These are phyloP conservation scores for Naso thynnoides DNA, from an alignment of 2,797 vertebrate species.

Conservation along the genomic window DNA sequence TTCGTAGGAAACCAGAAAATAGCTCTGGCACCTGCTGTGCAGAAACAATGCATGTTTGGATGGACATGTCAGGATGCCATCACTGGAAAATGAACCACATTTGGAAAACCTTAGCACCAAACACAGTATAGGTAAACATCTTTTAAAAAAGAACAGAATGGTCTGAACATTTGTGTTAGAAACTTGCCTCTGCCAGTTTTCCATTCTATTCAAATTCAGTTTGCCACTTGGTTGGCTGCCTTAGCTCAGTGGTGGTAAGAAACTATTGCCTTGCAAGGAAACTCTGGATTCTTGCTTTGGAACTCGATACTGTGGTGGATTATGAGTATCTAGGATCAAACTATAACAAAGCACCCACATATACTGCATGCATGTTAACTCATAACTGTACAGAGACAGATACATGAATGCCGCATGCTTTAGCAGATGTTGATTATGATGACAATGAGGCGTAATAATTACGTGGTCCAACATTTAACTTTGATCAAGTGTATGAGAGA, in stretches of 20 bases:
- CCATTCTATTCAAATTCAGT: slow-evolving; percentile 71
- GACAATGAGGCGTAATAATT: slow-evolving; percentile 36
- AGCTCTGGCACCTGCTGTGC: slow-evolving; percentile 73
- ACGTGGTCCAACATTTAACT: slow-evolving; percentile 46
- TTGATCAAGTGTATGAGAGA: slow-evolving; percentile 44
- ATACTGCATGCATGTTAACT: slow-evolving; percentile 48
- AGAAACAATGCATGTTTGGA: slow-evolving; percentile 69
- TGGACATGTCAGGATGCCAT: slow-evolving; percentile 48
- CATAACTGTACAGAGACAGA: slow-evolving; percentile 24
- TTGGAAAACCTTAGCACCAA: slow-evolving; percentile 47
- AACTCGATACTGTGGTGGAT: slow-evolving; percentile 67
- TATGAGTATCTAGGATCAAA: slow-evolving; percentile 61
- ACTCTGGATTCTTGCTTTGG: slow-evolving; percentile 72
- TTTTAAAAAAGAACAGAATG: slow-evolving; percentile 39
- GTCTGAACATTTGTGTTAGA: slow-evolving; percentile 58
- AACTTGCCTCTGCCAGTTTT: slow-evolving; percentile 65
- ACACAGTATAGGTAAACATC: slow-evolving; percentile 62
- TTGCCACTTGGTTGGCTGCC: slow-evolving; percentile 69
- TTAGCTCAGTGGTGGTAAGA: slow-evolving; percentile 62
- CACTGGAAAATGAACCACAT: slow-evolving; percentile 46
- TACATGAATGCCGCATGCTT: slow-evolving; percentile 12
- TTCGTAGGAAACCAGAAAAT: slow-evolving; percentile 65
- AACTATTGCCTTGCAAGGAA: slow-evolving; percentile 66
- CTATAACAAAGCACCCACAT: slow-evolving; percentile 54
- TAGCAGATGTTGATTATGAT: slow-evolving; percentile 41